phyloP scores from a whole-genome alignment of 2,888 invertebrate species.

The Melanotus villosus region DNA sequence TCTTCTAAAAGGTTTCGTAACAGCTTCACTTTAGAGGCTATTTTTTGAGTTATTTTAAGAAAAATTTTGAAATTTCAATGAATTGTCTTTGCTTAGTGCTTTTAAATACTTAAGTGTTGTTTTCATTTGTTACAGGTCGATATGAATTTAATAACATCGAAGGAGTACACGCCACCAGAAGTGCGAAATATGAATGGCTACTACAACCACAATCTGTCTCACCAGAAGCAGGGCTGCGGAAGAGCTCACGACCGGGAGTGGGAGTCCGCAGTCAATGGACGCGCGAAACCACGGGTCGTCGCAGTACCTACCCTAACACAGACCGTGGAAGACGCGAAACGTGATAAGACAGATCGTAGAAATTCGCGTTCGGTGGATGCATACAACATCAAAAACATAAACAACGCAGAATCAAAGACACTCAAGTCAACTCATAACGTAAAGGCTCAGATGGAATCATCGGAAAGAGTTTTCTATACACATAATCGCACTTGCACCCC shows the following conservation, averaged over 20 bases:
- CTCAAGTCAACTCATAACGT: constrained; percentile 19
- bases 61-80: too few relatives aligned
- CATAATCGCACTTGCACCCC: constrained; percentile 36
- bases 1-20: too few relatives aligned
- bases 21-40: too few relatives aligned
- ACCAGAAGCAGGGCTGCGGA: constrained; percentile 56
- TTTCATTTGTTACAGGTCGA: constrained; percentile 70
- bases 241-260: constrained; percentile 56
- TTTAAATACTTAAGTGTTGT: too few relatives aligned
- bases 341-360: constrained; percentile 47
- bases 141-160: constrained; percentile 70
- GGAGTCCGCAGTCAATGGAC: constrained; percentile 63
- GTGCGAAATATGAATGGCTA: constrained; percentile 63
- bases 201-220: constrained; percentile 58
- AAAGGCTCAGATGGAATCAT: constrained; percentile 37
- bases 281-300: constrained; percentile 56
- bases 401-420: constrained; percentile 32
- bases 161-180: constrained; percentile 67
- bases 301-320: constrained; percentile 62
- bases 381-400: constrained; percentile 32
- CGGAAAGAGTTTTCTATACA: constrained; percentile 33
- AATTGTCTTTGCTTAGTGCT: too few relatives aligned
- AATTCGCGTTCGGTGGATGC: constrained; percentile 35
- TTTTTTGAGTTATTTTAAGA: too few relatives aligned
- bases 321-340: constrained; percentile 55